Conservation (phyloP, 2,888 invertebrate species). For the Listrodromus nycthemerus region DNA sequence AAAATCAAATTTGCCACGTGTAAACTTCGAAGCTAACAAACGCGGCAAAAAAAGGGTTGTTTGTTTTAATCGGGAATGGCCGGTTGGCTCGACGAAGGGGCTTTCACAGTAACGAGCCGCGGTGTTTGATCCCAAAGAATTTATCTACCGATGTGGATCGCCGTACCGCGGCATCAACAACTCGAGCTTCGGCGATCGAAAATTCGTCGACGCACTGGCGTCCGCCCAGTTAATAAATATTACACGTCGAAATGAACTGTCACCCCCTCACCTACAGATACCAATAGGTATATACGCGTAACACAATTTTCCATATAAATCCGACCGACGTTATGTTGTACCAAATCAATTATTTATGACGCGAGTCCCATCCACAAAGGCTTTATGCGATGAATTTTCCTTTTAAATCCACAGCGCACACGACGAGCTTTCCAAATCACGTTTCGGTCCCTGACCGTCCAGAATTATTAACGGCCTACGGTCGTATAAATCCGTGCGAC, state of each 20-base stretch:
- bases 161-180: constrained; percentile 4
- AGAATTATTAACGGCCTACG: neutral
- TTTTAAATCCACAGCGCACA: neutral
- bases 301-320: constrained; percentile 21
- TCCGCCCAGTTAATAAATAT: constrained; percentile 16
- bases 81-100: neutral
- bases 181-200: constrained; percentile 10
- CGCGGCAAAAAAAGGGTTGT: constrained; percentile 28
- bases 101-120: neutral
- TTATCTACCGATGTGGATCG: constrained; percentile 21
- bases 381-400: neutral
- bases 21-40: neutral
- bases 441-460: neutral
- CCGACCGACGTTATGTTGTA: neutral
- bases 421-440: neutral
- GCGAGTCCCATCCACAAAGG: neutral
- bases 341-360: constrained; percentile 7
- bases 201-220: constrained; percentile 20
- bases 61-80: constrained; percentile 38
- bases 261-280: neutral
- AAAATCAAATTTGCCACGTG: constrained; percentile 27
- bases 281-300: neutral
- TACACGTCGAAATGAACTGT: constrained; percentile 31
- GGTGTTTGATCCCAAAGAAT: constrained; percentile 39
- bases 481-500: neutral